Base-by-base conservation (phyloP, 2,888 invertebrate species). In the Fragum sueziense region DNA sequence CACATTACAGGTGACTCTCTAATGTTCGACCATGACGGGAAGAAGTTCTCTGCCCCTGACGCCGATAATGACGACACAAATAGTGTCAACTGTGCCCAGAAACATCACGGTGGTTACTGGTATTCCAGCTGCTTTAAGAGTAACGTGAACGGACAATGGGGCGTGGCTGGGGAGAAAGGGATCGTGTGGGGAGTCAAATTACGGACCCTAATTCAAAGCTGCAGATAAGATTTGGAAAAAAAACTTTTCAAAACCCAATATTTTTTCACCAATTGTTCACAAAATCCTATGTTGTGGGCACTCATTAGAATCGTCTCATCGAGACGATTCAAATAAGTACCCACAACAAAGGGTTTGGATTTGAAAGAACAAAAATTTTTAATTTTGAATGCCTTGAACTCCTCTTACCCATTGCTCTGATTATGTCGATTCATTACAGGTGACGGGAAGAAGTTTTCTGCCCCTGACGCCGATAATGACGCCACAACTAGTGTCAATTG, bases 181-280 rank as follows among this genome's bases (percentile, higher is more conserved):
- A 87, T 87, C 34, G 65, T 84, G n/a, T 87, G 85, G 85, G 86
- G 85, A n/a, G n/a, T n/a, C n/a, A n/a, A n/a, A n/a, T n/a, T n/a
- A n/a, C n/a, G n/a, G n/a, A n/a, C n/a, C n/a, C n/a, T n/a, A n/a
- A n/a, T n/a, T n/a, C n/a, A n/a, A n/a, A n/a, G n/a, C n/a, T n/a
- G n/a, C n/a, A n/a, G n/a, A n/a, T n/a, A n/a, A n/a, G n/a, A n/a
- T n/a, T n/a, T n/a, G n/a, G n/a, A n/a, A n/a, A n/a, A n/a, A n/a
- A n/a, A n/a, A n/a, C n/a, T n/a, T n/a, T n/a, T n/a, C n/a, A n/a
- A n/a, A n/a, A n/a, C n/a, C n/a, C n/a, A n/a, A n/a, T n/a, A n/a
- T n/a, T n/a, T n/a, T n/a, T n/a, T n/a, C n/a, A n/a, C n/a, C n/a
- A n/a, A n/a, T n/a, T n/a, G n/a, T n/a, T n/a, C n/a, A n/a, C n/a